These are phyloP conservation scores for Falco peregrinus DNA, from an alignment of 2,797 vertebrate genomes.

Conservation along the genomic window DNA sequence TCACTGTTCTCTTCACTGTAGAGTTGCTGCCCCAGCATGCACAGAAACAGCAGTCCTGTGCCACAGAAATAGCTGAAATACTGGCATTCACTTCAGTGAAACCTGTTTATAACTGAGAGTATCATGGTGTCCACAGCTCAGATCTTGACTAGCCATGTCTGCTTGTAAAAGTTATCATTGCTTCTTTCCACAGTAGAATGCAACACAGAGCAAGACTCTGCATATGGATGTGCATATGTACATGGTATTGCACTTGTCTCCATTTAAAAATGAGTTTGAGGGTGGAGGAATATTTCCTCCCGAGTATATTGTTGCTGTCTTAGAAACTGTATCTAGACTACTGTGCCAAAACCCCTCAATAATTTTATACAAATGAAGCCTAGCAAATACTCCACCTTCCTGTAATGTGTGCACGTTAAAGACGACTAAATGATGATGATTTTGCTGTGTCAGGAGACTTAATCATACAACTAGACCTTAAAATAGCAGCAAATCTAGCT, in stretches of 20 bases:
- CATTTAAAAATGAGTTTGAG: conserved; percentile 35
- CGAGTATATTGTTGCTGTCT: conserved; percentile 16
- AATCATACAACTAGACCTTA: neutral
- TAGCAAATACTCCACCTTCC: neutral
- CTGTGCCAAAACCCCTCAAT: conserved; percentile 17
- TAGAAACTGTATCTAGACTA: conserved; percentile 42
- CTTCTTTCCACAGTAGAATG: conserved; percentile 19
- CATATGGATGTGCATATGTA: neutral
- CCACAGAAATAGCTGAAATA: neutral
- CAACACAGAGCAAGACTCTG: neutral
- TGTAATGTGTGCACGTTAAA: neutral
- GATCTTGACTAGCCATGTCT: conserved; percentile 10
- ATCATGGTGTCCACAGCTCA: conserved; percentile 8
- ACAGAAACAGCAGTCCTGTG: neutral
- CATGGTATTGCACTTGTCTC: neutral
- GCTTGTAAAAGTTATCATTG: conserved; percentile 31
- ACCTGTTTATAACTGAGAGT: neutral
- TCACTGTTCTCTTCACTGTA: neutral
- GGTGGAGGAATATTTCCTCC: conserved; percentile 46
- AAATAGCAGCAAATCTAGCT: neutral
- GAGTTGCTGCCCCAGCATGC: neutral
- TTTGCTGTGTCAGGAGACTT: neutral
- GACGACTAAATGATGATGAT: neutral
- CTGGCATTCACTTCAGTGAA: neutral
- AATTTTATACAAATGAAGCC: conserved; percentile 44